Evolutionary conservation across 1,140 invertebrate species (phyloP).

Genomic region (Riptortus pedestris): DNA sequence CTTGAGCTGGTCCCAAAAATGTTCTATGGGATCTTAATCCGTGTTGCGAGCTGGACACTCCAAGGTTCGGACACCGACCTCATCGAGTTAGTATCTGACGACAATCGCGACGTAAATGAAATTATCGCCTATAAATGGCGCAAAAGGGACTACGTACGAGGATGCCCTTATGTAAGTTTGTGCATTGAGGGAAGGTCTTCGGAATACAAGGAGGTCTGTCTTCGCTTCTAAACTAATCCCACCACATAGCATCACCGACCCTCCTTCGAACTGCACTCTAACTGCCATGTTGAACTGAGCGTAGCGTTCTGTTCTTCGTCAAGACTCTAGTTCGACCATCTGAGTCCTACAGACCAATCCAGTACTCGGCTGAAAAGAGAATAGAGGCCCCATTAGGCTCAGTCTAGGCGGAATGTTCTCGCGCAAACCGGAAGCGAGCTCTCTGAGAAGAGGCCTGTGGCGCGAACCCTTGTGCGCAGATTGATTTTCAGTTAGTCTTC

Average conservation of each 20-base stretch:
- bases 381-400: neutral
- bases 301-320: constrained; percentile 32
- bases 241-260: constrained; percentile 35
- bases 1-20: constrained; percentile 35
- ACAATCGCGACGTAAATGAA: constrained; percentile 34
- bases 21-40: constrained; percentile 38
- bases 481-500: neutral
- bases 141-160: constrained; percentile 32
- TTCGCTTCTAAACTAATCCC: constrained; percentile 32
- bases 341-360: neutral
- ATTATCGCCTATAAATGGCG: constrained; percentile 30
- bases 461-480: neutral
- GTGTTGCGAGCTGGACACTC: constrained; percentile 37
- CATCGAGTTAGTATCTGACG: constrained; percentile 31
- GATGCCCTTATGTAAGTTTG: constrained; percentile 30
- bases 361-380: neutral
- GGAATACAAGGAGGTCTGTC: constrained; percentile 27
- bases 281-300: constrained; percentile 31
- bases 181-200: too few relatives aligned
- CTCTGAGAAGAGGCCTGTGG: too few relatives aligned
- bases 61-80: constrained; percentile 32
- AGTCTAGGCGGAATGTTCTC: neutral
- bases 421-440: neutral
- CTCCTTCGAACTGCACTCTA: constrained; percentile 33
- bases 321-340: constrained; percentile 31